A percentile compares a stretch with the other conserved stretches of the same genome.
Evolutionary conservation across 23 tunicate species (phyloP).

Genomic region (Aplidium turbinatum): DNA sequence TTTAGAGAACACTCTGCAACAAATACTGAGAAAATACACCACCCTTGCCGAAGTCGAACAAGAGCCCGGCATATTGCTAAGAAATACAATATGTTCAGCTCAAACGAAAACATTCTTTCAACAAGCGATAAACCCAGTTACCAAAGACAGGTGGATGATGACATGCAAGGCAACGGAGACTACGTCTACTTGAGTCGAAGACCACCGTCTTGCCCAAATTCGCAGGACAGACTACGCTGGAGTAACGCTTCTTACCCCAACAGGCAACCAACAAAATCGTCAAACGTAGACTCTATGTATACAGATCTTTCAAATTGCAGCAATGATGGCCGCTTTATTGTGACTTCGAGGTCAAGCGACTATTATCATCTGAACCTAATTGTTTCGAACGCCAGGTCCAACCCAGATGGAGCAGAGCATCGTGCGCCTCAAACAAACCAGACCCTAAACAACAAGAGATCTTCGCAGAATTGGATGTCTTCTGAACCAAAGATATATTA

Average conservation of each 20-base stretch:
- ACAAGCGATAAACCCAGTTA: background rate
- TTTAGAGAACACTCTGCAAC: too few relatives aligned
- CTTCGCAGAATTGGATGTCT: too few relatives aligned
- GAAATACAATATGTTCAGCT: constrained; percentile 64
- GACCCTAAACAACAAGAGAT: too few relatives aligned
- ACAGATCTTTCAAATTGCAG: too few relatives aligned
- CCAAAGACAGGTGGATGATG: background rate
- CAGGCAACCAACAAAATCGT: too few relatives aligned
- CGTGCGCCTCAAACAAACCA: too few relatives aligned
- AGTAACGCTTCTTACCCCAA: too few relatives aligned
- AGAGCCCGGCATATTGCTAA: constrained; percentile 69
- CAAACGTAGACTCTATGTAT: too few relatives aligned
- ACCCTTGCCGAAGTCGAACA: constrained; percentile 55
- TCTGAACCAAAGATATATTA: too few relatives aligned
- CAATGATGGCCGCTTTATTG: background rate
- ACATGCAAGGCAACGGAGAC: constrained; percentile 11
- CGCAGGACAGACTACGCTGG: too few relatives aligned
- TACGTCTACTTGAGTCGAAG: constrained; percentile 47
- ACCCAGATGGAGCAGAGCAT: constrained; percentile 60
- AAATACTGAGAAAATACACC: too few relatives aligned
- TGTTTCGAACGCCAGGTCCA: constrained; percentile 42
- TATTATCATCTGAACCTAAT: constrained; percentile 47
- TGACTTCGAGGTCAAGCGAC: constrained; percentile 39
- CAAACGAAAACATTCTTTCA: constrained; percentile 56
- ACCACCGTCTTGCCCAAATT: too few relatives aligned